Conservation (phyloP, 2,888 invertebrate genomes). For the Tiphia femorata region DNA sequence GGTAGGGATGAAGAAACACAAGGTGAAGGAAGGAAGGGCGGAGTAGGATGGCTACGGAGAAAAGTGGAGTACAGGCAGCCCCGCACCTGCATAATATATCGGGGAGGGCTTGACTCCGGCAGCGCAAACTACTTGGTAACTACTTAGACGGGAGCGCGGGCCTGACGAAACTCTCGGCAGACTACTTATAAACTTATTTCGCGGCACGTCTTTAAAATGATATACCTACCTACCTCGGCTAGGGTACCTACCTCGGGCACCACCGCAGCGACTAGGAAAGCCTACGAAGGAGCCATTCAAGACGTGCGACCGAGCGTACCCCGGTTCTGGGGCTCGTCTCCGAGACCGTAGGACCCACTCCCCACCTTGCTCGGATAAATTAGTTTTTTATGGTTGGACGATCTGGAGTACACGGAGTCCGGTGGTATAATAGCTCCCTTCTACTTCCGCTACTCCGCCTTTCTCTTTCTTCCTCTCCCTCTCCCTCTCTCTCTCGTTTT, state of each 20-base stretch:
- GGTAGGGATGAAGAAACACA: neutral
- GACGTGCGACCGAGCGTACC: slow-evolving; percentile 29
- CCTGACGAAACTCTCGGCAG: slow-evolving; percentile 60
- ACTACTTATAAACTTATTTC: slow-evolving; percentile 66
- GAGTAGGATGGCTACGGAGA: slow-evolving; percentile 6
- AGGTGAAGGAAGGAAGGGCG: neutral
- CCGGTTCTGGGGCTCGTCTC: slow-evolving; percentile 18
- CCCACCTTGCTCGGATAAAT: slow-evolving; percentile 38
- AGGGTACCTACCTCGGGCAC: slow-evolving; percentile 20
- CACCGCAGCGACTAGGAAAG: slow-evolving; percentile 15
- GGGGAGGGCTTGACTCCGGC: slow-evolving; percentile 54
- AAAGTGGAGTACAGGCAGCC: slow-evolving; percentile 24
- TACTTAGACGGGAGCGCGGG: slow-evolving; percentile 58
- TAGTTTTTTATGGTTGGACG: slow-evolving; percentile 51
- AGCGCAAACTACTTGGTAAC: slow-evolving; percentile 63
- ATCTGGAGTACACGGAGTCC: slow-evolving; percentile 36
- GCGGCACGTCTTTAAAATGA: slow-evolving; percentile 64
- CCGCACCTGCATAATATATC: slow-evolving; percentile 56
- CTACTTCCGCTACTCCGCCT: neutral
- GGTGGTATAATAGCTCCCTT: slow-evolving; percentile 46
- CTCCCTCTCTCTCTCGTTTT: neutral
- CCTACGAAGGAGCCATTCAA: slow-evolving; percentile 30
- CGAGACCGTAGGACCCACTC: neutral
- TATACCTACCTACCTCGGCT: slow-evolving; percentile 47
- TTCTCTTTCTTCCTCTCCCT: neutral